Evolutionary conservation across 2,888 invertebrate species (phyloP).

Genomic region (Hyppa rectilinea): DNA sequence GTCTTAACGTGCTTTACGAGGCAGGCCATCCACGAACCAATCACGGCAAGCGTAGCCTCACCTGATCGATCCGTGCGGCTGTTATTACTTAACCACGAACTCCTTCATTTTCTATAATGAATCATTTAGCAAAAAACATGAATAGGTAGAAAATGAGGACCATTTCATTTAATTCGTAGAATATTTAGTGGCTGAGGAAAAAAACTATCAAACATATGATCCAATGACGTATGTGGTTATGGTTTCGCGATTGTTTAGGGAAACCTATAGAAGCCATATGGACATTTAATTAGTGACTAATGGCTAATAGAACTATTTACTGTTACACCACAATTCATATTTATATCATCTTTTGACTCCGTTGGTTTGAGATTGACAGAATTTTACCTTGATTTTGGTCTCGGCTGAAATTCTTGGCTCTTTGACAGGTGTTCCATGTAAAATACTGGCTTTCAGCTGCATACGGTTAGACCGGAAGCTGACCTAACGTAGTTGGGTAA

Average conservation of each 20-base stretch:
- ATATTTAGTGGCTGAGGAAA: slow-evolving; percentile 22
- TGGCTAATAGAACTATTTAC: not conserved
- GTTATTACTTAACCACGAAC: too few relatives aligned
- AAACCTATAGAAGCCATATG: slow-evolving; percentile 26
- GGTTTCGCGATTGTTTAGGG: slow-evolving; percentile 36
- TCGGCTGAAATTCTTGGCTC: too few relatives aligned
- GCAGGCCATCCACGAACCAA: too few relatives aligned
- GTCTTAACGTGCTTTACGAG: too few relatives aligned
- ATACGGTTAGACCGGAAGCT: too few relatives aligned
- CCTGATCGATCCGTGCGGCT: too few relatives aligned
- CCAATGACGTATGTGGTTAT: slow-evolving; percentile 31
- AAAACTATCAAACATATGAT: not conserved
- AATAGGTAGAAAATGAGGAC: not conserved
- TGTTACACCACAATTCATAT: slow-evolving; percentile 15
- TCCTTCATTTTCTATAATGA: too few relatives aligned
- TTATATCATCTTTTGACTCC: slow-evolving; percentile 5
- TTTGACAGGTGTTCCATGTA: too few relatives aligned
- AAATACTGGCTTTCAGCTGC: too few relatives aligned
- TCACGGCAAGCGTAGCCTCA: too few relatives aligned
- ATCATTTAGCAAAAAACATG: not conserved
- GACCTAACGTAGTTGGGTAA: too few relatives aligned
- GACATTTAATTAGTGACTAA: slow-evolving; percentile 25
- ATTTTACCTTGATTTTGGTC: too few relatives aligned
- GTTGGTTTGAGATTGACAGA: not conserved
- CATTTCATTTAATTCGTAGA: not conserved